Conservation (phyloP, 1,140 invertebrate genomes). For the Drosophila varians region DNA sequence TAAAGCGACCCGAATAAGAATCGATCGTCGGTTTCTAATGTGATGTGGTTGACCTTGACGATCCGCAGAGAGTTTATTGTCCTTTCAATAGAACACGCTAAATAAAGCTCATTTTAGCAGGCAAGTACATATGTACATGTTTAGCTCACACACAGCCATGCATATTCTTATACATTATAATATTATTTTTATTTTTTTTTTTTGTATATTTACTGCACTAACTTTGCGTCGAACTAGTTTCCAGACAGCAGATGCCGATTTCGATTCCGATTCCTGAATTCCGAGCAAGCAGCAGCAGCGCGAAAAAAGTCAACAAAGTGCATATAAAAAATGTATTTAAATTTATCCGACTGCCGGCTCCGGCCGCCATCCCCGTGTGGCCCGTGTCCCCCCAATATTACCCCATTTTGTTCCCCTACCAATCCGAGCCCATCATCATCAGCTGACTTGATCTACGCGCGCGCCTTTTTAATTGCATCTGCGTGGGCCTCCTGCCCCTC, state of each 20-base stretch:
- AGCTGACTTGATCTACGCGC: slow-evolving; percentile 66
- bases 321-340: slow-evolving; percentile 75
- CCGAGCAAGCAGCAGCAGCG: slow-evolving; percentile 19
- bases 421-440: slow-evolving; percentile 48
- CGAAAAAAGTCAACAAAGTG: slow-evolving; percentile 58
- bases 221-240: slow-evolving; percentile 74
- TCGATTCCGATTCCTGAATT: slow-evolving; percentile 55
- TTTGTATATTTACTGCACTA: slow-evolving; percentile 73
- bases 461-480: slow-evolving; percentile 59
- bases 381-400: background rate
- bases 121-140: slow-evolving; percentile 27
- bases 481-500: slow-evolving; percentile 22
- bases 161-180: slow-evolving; percentile 52
- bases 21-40: slow-evolving; percentile 60
- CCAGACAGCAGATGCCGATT: slow-evolving; percentile 45
- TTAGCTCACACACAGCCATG: slow-evolving; percentile 23
- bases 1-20: slow-evolving; percentile 28
- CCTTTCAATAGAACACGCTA: slow-evolving; percentile 82
- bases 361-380: slow-evolving; percentile 1
- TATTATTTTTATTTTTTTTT: slow-evolving; percentile 19
- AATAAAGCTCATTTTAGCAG: slow-evolving; percentile 64
- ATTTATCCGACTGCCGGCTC: slow-evolving; percentile 42
- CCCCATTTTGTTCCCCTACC: slow-evolving; percentile 5
- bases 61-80: slow-evolving; percentile 74
- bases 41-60: slow-evolving; percentile 76